Evolutionary conservation across 92 coral and sea anemone genomes (phyloP), one percentile per base, ranked within the genome.

Genomic region (Heliopora coerulea): DNA sequence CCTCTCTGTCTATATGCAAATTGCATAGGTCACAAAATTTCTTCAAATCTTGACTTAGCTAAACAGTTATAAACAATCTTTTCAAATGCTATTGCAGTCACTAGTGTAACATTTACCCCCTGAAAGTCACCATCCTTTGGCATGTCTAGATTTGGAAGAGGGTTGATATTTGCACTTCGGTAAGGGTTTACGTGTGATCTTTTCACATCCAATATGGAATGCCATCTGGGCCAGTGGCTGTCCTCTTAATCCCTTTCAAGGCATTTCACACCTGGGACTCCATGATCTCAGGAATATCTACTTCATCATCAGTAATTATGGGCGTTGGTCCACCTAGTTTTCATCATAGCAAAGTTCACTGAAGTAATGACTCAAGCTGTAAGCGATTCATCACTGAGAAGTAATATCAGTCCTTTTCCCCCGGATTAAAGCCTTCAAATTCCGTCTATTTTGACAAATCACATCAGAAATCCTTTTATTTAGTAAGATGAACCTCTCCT

Each of bases 101-200:
- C 82, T 2, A 82, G 78, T 3, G 87, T 75, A 23, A 82, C 54
- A 56, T 83, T 83, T 23, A 76, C 78, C 37, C 87, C 83, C 41
- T 79, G 74, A 49, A 77, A 83, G 14, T 56, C 62, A 10, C 25
- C 26, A 10, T 56, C 30, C 23, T 21, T 24, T 25, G 67, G 67
- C 4, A 24, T 15, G 37, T 61, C 67, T 12, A 61, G 12, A 39
- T 61, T 61, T 11, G 67, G 67, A 14, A 61, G 42, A 61, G 67
- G 67, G 42, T 61, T 61, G 20, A 61, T 61, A 28, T 28, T 61
- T 27, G 67, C 42, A n/a, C 18, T 61, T 61, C 28, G 9, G 68
- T 62, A 62, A 62, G 0, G 3, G 34, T 62, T 37, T 34, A 44
- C 9, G 67, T 42, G 18, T 61, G 67, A 21, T 61, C 67, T 20